Evolutionary conservation across 2,113 vertebrate genomes (phyloP), one percentile per base, ranked within the genome.

Genomic region (Rissa tridactyla): DNA sequence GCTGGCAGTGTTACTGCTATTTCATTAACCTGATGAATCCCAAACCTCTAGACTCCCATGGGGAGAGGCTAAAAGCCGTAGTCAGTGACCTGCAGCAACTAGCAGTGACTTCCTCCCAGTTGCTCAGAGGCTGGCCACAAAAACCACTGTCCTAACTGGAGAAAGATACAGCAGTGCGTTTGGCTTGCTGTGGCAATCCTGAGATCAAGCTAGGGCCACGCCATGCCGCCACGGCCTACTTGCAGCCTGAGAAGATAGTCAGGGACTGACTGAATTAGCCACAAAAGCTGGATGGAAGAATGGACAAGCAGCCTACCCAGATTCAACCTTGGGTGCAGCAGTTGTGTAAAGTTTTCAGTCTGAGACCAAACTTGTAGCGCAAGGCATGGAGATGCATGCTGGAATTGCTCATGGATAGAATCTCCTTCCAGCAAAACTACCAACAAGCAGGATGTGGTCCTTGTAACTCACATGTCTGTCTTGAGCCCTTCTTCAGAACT

Each of bases 211-310:
- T 58, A 21, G 3, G 5, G 54, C 69, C 27, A 29, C 54, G 58
- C n/a, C 25, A 11, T 49, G 78, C 17, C 51, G 78, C 17, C 51
- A 34, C 0, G 1, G 32, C 26, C 23, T 71, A 13, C 0, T 1
- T 1, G n/a, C 72, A 71, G 30, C 42, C 49, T 80, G 42, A 34
- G 36, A 75, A 64, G n/a, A 10, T 2, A 40, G 52, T 78, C 42
- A 44, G 34, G 46, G 11, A 44, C 62, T 36, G n/a, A 23, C 4
- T 75, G 65, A 47, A n/a, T 57, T 55, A 70, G 13, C 34, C 26
- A 44, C 13, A 73, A 81, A 91, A 85, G n/a, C 36, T 76, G 46
- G 34, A 9, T 58, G 36, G 16, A 84, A 60, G n/a, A 25, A 26
- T 18, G n/a, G 62, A 34, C 14, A 81, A 55, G 38, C 84, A 65